These are phyloP conservation scores for Notoglanidium macrostoma DNA, from an alignment of 2,797 vertebrate genomes.

Conservation along the genomic window DNA sequence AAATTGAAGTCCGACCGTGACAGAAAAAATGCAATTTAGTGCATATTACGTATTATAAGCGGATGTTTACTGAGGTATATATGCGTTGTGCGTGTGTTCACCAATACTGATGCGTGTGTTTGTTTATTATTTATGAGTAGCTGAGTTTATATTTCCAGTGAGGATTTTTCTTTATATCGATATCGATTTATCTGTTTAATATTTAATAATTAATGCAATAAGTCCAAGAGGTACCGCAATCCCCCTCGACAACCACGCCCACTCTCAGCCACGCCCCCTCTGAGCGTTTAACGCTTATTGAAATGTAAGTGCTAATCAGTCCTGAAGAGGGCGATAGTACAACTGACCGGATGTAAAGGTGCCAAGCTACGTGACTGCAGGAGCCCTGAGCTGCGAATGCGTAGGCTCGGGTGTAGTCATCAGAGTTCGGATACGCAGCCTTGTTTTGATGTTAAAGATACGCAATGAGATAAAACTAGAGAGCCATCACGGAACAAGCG, in stretches of 20 bases:
- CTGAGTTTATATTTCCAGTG: not conserved
- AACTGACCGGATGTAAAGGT: no score
- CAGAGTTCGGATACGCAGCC: not conserved
- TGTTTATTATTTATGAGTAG: not conserved
- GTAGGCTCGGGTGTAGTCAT: not conserved
- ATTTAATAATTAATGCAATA: not conserved
- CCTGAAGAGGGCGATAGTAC: no score
- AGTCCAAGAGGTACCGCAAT: not conserved
- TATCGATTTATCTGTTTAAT: not conserved
- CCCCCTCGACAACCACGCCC: not conserved
- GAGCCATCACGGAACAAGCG: not conserved
- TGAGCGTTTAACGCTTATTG: not conserved
- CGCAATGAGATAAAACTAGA: not conserved
- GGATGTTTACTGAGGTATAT: no score
- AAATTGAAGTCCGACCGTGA: no score
- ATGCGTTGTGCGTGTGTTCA: no score
- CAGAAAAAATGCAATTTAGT: no score
- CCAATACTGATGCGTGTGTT: not conserved
- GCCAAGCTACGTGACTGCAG: not conserved
- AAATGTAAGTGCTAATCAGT: not conserved
- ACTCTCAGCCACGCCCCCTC: not conserved
- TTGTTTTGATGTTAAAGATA: not conserved
- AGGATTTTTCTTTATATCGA: not conserved
- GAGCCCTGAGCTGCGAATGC: no score
- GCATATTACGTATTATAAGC: no score